Base-by-base conservation (phyloP, 2,888 invertebrate species). In the Gasteruption jaculator region DNA sequence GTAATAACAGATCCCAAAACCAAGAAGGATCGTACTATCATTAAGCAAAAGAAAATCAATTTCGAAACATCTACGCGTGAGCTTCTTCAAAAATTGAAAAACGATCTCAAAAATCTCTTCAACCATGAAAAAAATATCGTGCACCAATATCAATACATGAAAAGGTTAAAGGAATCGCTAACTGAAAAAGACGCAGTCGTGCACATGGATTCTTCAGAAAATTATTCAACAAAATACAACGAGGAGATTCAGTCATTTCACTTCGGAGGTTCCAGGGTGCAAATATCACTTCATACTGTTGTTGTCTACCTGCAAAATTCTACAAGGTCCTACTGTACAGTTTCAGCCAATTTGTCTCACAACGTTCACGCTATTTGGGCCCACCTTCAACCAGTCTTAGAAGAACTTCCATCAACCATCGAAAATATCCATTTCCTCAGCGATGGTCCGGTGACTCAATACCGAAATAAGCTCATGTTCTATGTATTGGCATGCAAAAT, bases 371-470 rank as follows among this genome's bases (percentile, higher is more conserved):
- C 57, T 14, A 58, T 58, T 46, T 58, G 56, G 55, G 55, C 56
- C 18, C 58, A 60, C 50, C 45, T 61, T 16, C 25, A 56, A 45
- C 53, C 57, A 6, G 46, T 60, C 14, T 16, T 58, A 12, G 33
- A 21, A 41, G 14, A 18, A 42, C 32, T 57, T 27, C 49, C 57
- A 51, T 11, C 47, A 31, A 43, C 41, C 29, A 49, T 62, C 35
- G 32, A 57, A 45, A 50, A 50, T 30, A 34, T 56, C 16, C 63
- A 65, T 40, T 68, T 65, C 53, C 38, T 63, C 14, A 63, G 58
- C 29, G 61, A 68, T 50, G 51, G 61, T 33, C 63, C 62, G 30
- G 60, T 60, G 15, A 62, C 62, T 0, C 60, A 63, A 54, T 63
- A 65, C 43, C 43, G 61, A 19, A 65, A 63, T 44, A 63, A 34